A percentile compares a stretch with the other conserved stretches of the same genome.
Conservation (phyloP, 2,888 invertebrate species). For the Sminthurinus aureus region DNA sequence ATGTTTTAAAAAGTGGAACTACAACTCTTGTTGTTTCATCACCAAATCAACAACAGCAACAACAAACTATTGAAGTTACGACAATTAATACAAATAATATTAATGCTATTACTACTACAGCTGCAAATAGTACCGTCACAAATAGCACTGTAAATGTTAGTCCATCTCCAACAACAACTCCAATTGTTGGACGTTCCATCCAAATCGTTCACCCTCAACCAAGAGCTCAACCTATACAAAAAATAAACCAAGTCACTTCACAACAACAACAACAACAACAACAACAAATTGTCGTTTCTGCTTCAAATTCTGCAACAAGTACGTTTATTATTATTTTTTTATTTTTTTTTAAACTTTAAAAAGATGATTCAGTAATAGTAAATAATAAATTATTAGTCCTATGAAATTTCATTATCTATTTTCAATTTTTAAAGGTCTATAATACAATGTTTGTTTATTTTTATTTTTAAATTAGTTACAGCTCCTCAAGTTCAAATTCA, state of each 20-base stretch:
- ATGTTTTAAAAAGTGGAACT: background rate
- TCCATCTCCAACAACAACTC: slow-evolving; percentile 37
- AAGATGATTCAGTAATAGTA: slow-evolving; percentile 14
- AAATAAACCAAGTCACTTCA: background rate
- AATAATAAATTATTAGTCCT: no score
- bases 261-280: slow-evolving; percentile 25
- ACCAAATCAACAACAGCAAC: background rate
- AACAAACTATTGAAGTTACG: background rate
- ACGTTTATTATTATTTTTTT: no score
- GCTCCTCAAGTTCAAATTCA: slow-evolving; percentile 39
- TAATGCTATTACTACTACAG: background rate
- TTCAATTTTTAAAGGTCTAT: no score
- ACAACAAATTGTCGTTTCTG: slow-evolving; percentile 18
- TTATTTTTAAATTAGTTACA: background rate
- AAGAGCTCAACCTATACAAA: slow-evolving; percentile 28
- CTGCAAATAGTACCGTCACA: background rate
- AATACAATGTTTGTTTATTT: background rate
- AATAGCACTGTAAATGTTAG: background rate
- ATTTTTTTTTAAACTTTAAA: background rate
- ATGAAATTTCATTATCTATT: no score
- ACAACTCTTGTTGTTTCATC: background rate
- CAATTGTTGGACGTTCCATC: slow-evolving; percentile 44
- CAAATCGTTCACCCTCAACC: slow-evolving; percentile 59
- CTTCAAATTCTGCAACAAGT: slow-evolving; percentile 5
- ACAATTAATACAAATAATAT: background rate